phyloP scores from a whole-genome alignment of 2,797 vertebrate genomes.

The Neoniphon sammara region DNA sequence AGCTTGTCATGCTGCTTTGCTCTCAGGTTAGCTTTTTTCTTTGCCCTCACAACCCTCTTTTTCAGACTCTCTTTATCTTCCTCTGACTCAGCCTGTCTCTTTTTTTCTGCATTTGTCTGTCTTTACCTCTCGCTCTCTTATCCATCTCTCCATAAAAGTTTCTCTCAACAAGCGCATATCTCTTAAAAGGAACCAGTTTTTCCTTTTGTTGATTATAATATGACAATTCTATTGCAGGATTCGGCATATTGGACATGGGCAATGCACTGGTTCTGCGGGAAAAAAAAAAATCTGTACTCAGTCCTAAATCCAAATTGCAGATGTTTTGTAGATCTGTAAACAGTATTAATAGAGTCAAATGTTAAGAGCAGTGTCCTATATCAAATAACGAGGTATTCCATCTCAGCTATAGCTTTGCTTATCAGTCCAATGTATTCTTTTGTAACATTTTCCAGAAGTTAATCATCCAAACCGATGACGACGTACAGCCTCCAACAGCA shows the following conservation, averaged over 20 bases:
- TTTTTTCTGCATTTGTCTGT: not conserved
- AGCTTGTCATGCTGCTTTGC: constrained; percentile 98
- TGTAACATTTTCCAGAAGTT: constrained; percentile 7
- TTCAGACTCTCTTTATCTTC: constrained; percentile 15
- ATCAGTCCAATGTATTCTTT: constrained; percentile 7
- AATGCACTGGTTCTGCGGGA: no score
- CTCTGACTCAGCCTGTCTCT: not conserved
- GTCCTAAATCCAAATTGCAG: not conserved
- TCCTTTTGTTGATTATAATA: not conserved
- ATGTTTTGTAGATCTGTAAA: not conserved
- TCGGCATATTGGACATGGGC: constrained; percentile 18
- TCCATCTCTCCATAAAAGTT: not conserved
- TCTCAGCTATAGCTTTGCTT: constrained; percentile 3
- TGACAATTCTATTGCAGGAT: not conserved
- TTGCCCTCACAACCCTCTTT: not conserved
- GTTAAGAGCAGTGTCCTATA: not conserved
- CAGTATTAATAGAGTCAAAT: not conserved
- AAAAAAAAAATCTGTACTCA: not conserved
- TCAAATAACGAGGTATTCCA: not conserved
- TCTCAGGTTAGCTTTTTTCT: constrained; percentile 89
- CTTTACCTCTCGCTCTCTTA: not conserved
- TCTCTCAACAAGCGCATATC: constrained; percentile 6
- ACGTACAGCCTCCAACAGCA: constrained; percentile 23
- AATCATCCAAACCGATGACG: constrained; percentile 22
- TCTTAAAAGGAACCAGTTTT: constrained; percentile 2